Percentiles rank a stretch among this genome's conserved stretches.
Conservation (phyloP, 2,113 vertebrate species). For the Chauna torquata region DNA sequence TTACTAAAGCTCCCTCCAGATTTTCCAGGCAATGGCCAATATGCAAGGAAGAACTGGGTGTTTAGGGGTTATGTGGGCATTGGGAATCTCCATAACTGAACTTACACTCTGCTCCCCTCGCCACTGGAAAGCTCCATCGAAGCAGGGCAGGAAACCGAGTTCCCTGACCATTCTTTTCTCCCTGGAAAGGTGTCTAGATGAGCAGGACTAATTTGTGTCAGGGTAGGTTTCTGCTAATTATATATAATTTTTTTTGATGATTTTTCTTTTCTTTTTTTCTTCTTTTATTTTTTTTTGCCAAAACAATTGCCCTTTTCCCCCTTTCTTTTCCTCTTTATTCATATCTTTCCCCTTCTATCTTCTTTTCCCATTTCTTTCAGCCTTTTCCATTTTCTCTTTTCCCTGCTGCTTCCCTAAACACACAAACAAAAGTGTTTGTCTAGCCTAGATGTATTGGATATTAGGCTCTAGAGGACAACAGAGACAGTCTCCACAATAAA, state of each 20-base stretch:
- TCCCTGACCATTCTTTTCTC: background rate
- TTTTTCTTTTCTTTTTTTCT: too few species aligned
- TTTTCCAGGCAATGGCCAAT: background rate
- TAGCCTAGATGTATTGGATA: background rate
- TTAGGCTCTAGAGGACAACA: background rate
- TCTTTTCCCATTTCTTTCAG: background rate
- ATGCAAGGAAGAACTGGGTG: background rate
- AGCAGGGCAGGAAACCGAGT: background rate
- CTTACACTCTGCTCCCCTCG: background rate
- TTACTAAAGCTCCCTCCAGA: background rate
- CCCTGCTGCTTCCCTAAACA: background rate
- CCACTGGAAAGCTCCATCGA: background rate
- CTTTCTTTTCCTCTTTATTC: background rate
- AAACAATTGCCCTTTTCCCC: background rate
- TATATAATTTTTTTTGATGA: background rate
- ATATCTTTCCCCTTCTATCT: accelerated
- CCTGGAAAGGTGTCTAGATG: background rate
- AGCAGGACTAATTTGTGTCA: background rate
- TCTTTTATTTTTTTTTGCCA: background rate
- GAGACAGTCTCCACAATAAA: background rate
- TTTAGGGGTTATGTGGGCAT: background rate
- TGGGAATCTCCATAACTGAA: background rate
- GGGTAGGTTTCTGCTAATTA: background rate
- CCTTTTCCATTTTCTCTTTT: background rate
- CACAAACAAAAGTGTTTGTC: background rate